Evolutionary conservation across 2,113 vertebrate species (phyloP).

Genomic region (Sardina pilchardus): DNA sequence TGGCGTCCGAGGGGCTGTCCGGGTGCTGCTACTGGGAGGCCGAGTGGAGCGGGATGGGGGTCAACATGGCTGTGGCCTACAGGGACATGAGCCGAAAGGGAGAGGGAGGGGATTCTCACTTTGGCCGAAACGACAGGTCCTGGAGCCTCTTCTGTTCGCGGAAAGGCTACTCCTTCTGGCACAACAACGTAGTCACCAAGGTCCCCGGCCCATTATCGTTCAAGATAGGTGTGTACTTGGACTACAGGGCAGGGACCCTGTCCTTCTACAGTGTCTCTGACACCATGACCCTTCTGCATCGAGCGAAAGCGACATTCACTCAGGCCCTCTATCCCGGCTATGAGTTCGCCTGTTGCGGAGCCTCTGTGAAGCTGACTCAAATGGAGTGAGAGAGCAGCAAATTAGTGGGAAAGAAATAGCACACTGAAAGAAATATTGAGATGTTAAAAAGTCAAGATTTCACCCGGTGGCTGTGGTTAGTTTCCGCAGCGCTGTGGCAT

Average conservation of each 20-base stretch:
- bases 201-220: not conserved
- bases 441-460: slow-evolving; percentile 39
- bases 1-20: slow-evolving; percentile 63
- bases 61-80: slow-evolving; percentile 37
- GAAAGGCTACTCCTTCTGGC: slow-evolving; percentile 68
- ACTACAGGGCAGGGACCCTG: slow-evolving; percentile 34
- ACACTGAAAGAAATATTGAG: slow-evolving; percentile 36
- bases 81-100: slow-evolving; percentile 43
- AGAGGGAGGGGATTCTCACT: slow-evolving; percentile 62
- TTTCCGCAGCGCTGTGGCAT: not conserved
- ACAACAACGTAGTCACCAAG: slow-evolving; percentile 46
- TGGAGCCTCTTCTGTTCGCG: slow-evolving; percentile 75
- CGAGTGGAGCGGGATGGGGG: slow-evolving; percentile 52
- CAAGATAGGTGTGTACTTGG: slow-evolving; percentile 36
- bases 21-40: slow-evolving; percentile 73
- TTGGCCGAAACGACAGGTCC: slow-evolving; percentile 66
- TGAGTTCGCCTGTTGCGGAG: slow-evolving; percentile 38
- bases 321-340: slow-evolving; percentile 41
- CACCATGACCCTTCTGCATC: slow-evolving; percentile 32
- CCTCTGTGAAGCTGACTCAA: slow-evolving; percentile 29
- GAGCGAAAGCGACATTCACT: slow-evolving; percentile 32
- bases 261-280: slow-evolving; percentile 34
- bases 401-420: slow-evolving; percentile 23
- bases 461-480: not conserved
- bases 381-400: slow-evolving; percentile 29